Conservation (phyloP, 2,113 vertebrate genomes). For the Nycticebus coucang region DNA sequence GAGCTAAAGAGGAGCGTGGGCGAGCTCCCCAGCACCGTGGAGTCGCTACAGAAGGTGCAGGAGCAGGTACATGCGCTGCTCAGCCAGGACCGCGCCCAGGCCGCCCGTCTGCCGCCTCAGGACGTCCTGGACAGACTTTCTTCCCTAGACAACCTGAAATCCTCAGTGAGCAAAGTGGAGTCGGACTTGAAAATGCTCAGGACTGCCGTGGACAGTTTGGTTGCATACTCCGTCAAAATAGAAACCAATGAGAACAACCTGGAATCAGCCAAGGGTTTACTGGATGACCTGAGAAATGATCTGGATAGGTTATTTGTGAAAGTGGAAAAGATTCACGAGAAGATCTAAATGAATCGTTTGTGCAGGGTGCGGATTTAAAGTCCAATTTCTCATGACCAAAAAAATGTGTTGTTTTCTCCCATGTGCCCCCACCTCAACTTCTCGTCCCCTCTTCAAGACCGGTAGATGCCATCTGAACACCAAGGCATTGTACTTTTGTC, state of each 20-base stretch:
- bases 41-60: slow-evolving; percentile 81
- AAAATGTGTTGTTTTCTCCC: not conserved
- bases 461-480: slow-evolving; percentile 62
- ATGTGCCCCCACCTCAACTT: rapidly evolving
- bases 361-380: slow-evolving; percentile 56
- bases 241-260: slow-evolving; percentile 90
- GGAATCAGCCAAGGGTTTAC: slow-evolving; percentile 85
- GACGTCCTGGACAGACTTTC: slow-evolving; percentile 83
- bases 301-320: slow-evolving; percentile 86
- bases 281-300: slow-evolving; percentile 88
- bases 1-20: slow-evolving; percentile 83
- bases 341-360: slow-evolving; percentile 64
- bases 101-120: slow-evolving; percentile 66
- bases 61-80: slow-evolving; percentile 80
- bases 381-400: slow-evolving; percentile 80
- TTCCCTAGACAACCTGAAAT: slow-evolving; percentile 84
- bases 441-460: slow-evolving; percentile 64
- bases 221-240: slow-evolving; percentile 89
- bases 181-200: slow-evolving; percentile 90
- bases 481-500: not conserved
- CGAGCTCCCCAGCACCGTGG: slow-evolving; percentile 83
- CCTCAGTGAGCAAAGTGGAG: slow-evolving; percentile 86
- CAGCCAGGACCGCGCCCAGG: slow-evolving; percentile 80
- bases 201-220: slow-evolving; percentile 87
- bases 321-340: slow-evolving; percentile 84